A percentile compares a stretch with the other conserved stretches of the same genome.
Conservation (phyloP, 30 jellyfish, hydroid and myxozoan genomes). For the Cassiopea andromeda region DNA sequence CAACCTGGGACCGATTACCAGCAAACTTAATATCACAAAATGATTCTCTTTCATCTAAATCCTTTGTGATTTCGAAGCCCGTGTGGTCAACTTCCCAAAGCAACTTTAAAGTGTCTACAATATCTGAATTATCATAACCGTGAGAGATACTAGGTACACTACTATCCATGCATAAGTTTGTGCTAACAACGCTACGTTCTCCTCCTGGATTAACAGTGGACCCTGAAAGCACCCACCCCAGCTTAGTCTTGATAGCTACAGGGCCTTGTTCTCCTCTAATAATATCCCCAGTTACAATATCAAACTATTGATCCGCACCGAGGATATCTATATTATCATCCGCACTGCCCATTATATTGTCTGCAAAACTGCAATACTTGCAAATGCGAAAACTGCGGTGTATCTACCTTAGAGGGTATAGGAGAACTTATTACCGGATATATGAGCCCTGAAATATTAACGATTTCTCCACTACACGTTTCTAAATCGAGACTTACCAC, state of each 20-base stretch:
- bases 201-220: background rate
- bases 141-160: background rate
- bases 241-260: too few species aligned
- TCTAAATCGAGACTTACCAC: too few species aligned
- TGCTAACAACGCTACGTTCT: too few species aligned
- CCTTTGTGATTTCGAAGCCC: background rate
- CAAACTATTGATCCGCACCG: too few species aligned
- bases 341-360: constrained; percentile 2
- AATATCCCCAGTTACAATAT: too few species aligned
- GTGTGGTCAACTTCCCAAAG: background rate
- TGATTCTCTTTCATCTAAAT: background rate
- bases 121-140: background rate
- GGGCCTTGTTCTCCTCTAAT: too few species aligned
- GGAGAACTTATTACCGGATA: constrained; percentile 37
- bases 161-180: background rate
- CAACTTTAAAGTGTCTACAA: background rate
- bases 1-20: background rate
- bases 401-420: constrained; percentile 7
- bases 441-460: too few species aligned
- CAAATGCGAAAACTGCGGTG: constrained; percentile 39
- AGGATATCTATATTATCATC: too few species aligned
- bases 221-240: too few species aligned
- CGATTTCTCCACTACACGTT: too few species aligned
- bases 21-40: background rate
- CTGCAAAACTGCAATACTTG: constrained; percentile 37